phyloP scores from a whole-genome alignment of 2,113 vertebrate species.

The Gorsachius goisagi region DNA sequence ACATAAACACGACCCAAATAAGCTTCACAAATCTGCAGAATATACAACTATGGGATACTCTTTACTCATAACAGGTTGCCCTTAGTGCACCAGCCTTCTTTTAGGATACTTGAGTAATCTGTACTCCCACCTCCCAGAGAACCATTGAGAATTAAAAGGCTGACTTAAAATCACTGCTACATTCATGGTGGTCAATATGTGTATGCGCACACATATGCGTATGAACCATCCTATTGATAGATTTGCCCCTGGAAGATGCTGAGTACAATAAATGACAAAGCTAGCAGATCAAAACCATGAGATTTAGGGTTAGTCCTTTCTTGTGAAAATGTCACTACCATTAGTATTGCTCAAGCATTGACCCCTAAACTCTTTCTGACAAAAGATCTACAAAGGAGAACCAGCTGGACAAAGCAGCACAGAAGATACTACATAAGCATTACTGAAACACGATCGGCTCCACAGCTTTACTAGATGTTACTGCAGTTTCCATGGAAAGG shows the following conservation, averaged over 20 bases:
- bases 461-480: neutral
- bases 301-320: neutral
- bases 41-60: neutral
- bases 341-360: neutral
- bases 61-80: neutral
- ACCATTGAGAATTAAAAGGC: neutral
- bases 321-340: slow-evolving; percentile 5
- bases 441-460: neutral
- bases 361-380: neutral
- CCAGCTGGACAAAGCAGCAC: neutral
- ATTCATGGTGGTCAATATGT: rapidly evolving
- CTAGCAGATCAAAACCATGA: neutral
- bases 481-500: neutral
- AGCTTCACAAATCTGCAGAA: neutral
- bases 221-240: neutral
- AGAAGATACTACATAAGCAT: neutral
- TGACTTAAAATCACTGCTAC: neutral
- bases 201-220: rapidly evolving
- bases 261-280: neutral
- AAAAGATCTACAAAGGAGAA: neutral
- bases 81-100: neutral
- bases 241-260: neutral
- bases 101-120: neutral
- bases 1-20: neutral
- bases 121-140: neutral